Conservation (phyloP, 53 echinoderm and acorn worm species). For the Echinarachnius parma region DNA sequence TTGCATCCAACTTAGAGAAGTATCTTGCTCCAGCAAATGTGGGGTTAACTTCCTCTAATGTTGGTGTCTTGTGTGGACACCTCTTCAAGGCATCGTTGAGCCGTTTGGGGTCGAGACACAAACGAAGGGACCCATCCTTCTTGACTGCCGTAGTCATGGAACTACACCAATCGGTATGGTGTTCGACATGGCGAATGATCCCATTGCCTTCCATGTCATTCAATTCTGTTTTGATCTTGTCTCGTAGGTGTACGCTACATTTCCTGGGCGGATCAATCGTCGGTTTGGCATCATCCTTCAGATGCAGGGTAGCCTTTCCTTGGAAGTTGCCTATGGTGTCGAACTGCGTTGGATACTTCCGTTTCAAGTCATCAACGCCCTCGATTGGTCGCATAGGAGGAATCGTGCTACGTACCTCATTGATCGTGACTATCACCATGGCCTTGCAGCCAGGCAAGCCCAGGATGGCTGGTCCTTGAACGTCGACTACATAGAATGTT, state of each 20-base stretch:
- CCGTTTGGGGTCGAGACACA: conserved; percentile 53
- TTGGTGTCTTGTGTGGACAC: conserved; percentile 59
- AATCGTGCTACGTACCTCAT: neutral
- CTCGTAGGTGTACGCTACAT: conserved; percentile 57
- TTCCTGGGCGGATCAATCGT: conserved; percentile 56
- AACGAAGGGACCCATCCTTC: conserved; percentile 52
- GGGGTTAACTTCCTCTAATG: conserved; percentile 56
- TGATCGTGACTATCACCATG: conserved; percentile 11
- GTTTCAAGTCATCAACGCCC: neutral
- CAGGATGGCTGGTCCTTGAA: conserved; percentile 19
- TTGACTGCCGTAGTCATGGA: conserved; percentile 52
- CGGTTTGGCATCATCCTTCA: conserved; percentile 50
- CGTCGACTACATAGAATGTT: conserved; percentile 35
- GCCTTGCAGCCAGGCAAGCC: conserved; percentile 11
- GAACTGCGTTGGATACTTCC: conserved; percentile 45
- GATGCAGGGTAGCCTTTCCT: conserved; percentile 30
- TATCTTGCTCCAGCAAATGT: conserved; percentile 45
- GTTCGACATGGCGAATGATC: conserved; percentile 41
- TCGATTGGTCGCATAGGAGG: too few species aligned
- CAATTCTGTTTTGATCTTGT: conserved; percentile 55
- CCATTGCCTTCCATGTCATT: conserved; percentile 51
- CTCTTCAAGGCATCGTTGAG: conserved; percentile 55
- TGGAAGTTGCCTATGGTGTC: conserved; percentile 48
- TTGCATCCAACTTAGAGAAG: conserved; percentile 66
- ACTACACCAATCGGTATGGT: conserved; percentile 67